Base-by-base conservation (phyloP, 1,140 invertebrate genomes). In the Leptonema lineaticorne region DNA sequence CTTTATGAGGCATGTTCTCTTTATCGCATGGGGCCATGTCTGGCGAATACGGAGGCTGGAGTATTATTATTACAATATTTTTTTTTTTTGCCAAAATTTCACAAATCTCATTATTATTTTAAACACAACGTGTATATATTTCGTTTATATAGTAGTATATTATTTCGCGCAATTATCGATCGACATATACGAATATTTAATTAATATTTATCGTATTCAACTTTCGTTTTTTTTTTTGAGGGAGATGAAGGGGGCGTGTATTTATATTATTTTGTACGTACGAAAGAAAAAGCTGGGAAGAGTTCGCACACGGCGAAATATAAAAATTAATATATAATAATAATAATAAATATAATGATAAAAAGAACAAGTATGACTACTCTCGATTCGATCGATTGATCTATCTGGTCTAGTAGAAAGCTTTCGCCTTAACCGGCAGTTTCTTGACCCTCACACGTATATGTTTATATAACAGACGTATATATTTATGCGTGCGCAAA, bases 341-440 rank as follows among this genome's bases (percentile, higher is more conserved):
- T 18, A 9, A 41, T 41, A 56, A 11, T 11, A 41, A 41, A 14
- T 41, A 16, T 16, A 9, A 41, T 28, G 14, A 41, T 41, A 62
- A 46, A 63, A 37, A 41, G 59, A 67, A 67, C 65, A 37, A 58
- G 65, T 58, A 67, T 58, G 30, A 45, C 65, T 16, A 67, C 65
- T 57, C 53, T 62, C 50, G 65, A 67, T 30, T n/a, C 65, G 27
- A 27, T 37, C 29, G 56, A 26, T 53, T 20, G 63, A 29, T 29
- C 46, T 18, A 66, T 66, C 63, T 66, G 20, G 24, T 62, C 50
- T 58, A 58, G 20, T 67, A 67, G 65, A 67, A 67, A 67, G 65
- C 65, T 67, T 53, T 66, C 56, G 20, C 24, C 53, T 53, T 28
- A 66, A 66, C 20, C 48, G 48, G 24, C 56, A 67, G 65, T 67